Conservation (phyloP, 2,113 vertebrate species). For the Solea solea region DNA sequence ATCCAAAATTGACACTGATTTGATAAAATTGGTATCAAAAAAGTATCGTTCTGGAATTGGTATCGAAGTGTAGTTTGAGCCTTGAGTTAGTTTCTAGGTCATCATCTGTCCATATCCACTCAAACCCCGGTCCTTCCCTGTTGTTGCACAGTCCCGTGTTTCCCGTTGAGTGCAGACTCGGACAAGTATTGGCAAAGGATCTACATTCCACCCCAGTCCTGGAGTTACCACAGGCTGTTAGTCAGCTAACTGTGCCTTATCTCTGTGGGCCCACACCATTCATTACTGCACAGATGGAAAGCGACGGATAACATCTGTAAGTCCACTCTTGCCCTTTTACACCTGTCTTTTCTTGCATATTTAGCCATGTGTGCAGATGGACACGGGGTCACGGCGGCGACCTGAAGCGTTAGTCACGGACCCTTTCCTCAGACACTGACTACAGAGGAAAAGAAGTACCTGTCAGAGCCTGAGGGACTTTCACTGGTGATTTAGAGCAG, state of each 20-base stretch:
- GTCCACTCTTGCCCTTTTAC: constrained; percentile 47
- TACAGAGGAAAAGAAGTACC: constrained; percentile 41
- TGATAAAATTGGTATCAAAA: too few species aligned
- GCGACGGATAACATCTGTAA: constrained; percentile 59
- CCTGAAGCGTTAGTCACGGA: constrained; percentile 52
- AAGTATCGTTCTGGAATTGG: too few species aligned
- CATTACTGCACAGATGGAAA: constrained; percentile 56
- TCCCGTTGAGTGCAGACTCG: constrained; percentile 8
- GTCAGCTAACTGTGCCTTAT: constrained; percentile 35
- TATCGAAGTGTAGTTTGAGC: too few species aligned
- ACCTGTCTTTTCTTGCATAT: background rate
- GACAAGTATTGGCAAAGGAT: background rate
- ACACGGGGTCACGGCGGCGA: constrained; percentile 33
- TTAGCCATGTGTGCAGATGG: constrained; percentile 40
- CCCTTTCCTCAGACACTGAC: constrained; percentile 35
- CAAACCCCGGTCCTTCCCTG: constrained; percentile 15
- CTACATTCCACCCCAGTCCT: background rate
- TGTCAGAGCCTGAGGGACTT: constrained; percentile 44
- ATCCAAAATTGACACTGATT: too few species aligned
- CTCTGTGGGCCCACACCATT: constrained; percentile 15
- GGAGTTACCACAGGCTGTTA: background rate
- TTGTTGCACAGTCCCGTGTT: constrained; percentile 23
- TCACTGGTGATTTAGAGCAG: constrained; percentile 48
- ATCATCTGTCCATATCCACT: constrained; percentile 24
- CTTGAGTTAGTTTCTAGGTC: too few species aligned